A percentile compares a stretch with the other conserved stretches of the same genome.
These are phyloP conservation scores for Myathropa florea DNA, from an alignment of 2,888 invertebrate species.

Conservation along the genomic window DNA sequence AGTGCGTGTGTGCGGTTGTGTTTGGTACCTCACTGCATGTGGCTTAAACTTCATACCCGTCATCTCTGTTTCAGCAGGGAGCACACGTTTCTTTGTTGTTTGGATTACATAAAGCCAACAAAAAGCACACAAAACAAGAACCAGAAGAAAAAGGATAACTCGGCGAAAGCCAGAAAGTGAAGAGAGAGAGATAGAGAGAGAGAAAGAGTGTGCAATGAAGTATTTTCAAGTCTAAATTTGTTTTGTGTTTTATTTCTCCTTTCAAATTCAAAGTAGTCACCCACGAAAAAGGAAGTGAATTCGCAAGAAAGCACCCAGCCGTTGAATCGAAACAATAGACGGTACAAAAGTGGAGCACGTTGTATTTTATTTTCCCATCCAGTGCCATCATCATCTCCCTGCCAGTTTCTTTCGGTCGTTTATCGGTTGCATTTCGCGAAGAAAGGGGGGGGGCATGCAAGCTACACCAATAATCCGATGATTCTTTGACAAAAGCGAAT, in stretches of 20 bases:
- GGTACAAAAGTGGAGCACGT: constrained; percentile 10
- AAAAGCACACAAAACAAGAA: not conserved
- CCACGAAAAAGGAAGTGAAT: not conserved
- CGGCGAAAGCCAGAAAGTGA: not conserved
- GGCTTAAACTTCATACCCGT: not conserved
- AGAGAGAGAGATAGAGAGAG: not conserved
- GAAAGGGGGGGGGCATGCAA: not conserved
- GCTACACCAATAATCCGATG: not conserved
- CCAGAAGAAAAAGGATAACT: not conserved
- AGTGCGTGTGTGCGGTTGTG: constrained; percentile 12
- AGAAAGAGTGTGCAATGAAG: not conserved
- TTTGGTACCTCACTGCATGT: constrained; percentile 7
- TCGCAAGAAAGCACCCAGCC: not conserved
- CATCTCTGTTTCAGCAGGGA: not conserved
- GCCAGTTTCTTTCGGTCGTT: not conserved
- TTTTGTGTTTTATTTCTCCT: not conserved
- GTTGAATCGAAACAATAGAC: not conserved
- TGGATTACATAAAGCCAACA: constrained; percentile 38
- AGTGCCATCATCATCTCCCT: not conserved
- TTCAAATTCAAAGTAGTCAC: not conserved
- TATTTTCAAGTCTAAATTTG: not conserved
- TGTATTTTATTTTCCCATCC: not conserved
- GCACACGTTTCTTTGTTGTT: constrained; percentile 32
- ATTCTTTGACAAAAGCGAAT: not conserved
- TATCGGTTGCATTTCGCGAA: not conserved